phyloP scores from a whole-genome alignment of 2,797 vertebrate species.

The Enteromius anoplus region DNA sequence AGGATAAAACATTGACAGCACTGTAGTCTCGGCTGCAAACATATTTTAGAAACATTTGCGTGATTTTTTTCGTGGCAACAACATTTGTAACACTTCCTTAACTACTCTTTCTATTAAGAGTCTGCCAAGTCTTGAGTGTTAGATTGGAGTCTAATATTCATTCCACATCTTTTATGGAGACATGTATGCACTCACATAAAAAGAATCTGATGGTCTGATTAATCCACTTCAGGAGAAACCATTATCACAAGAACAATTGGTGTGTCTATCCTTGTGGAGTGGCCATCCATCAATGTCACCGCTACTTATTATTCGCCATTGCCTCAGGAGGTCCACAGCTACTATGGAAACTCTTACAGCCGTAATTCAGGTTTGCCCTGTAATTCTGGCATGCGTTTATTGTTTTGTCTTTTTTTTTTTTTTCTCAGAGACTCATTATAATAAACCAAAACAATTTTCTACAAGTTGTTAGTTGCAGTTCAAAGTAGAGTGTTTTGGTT shows the following conservation, averaged over 20 bases:
- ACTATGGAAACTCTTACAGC: conserved; percentile 40
- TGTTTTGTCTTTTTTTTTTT: neutral
- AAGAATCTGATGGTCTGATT: conserved; percentile 63
- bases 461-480: neutral
- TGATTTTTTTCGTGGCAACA: conserved; percentile 17
- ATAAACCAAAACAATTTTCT: conserved; percentile 32
- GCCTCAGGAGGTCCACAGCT: conserved; percentile 65
- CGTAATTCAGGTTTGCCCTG: conserved; percentile 33
- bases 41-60: conserved; percentile 36
- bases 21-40: neutral
- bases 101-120: conserved; percentile 25
- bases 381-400: conserved; percentile 22
- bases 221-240: conserved; percentile 76
- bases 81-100: conserved; percentile 41
- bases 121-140: conserved; percentile 32
- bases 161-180: conserved; percentile 57
- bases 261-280: conserved; percentile 70
- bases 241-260: conserved; percentile 80
- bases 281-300: conserved; percentile 76
- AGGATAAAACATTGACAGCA: neutral
- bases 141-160: conserved; percentile 53
- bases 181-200: conserved; percentile 48
- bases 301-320: conserved; percentile 71
- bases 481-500: neutral
- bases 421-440: neutral